Conservation (phyloP, 2,888 invertebrate genomes). For the Xestia c-nigrum region DNA sequence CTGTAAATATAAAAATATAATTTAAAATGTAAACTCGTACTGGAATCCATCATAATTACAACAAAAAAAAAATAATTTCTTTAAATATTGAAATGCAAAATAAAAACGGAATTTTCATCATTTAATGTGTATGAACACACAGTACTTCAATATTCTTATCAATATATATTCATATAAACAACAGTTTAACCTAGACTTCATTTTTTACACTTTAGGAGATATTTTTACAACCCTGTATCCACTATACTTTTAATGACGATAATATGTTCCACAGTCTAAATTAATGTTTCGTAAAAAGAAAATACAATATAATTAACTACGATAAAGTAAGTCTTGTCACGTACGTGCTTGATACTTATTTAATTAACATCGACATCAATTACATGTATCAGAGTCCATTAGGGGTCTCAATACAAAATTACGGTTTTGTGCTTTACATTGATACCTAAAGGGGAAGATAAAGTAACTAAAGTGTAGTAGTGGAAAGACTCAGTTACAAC, state of each 20-base stretch:
- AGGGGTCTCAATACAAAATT: conserved; percentile 64
- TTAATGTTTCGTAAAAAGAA: conserved; percentile 72
- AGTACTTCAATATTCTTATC: conserved; percentile 85
- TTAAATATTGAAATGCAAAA: conserved; percentile 82
- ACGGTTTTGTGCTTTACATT: conserved; percentile 70
- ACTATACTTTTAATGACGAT: conserved; percentile 88
- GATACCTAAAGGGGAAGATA: conserved; percentile 63
- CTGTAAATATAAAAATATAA: conserved; percentile 80
- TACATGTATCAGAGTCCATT: conserved; percentile 43
- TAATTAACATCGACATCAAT: conserved; percentile 60
- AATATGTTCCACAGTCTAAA: conserved; percentile 80
- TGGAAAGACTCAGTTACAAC: conserved; percentile 79
- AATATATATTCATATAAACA: conserved; percentile 89
- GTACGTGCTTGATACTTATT: conserved; percentile 66
- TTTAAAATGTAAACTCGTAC: conserved; percentile 74
- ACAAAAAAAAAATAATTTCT: conserved; percentile 72
- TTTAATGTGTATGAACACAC: conserved; percentile 85
- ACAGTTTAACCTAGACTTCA: conserved; percentile 84
- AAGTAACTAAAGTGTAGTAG: conserved; percentile 70
- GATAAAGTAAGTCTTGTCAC: conserved; percentile 68
- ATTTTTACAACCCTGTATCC: conserved; percentile 91
- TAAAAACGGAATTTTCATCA: conserved; percentile 83
- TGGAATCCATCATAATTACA: conserved; percentile 75
- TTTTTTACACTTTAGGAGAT: conserved; percentile 89
- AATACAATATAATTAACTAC: conserved; percentile 63